Evolutionary conservation across 2,888 invertebrate genomes (phyloP).

Genomic region (Koerneria pararmatus): DNA sequence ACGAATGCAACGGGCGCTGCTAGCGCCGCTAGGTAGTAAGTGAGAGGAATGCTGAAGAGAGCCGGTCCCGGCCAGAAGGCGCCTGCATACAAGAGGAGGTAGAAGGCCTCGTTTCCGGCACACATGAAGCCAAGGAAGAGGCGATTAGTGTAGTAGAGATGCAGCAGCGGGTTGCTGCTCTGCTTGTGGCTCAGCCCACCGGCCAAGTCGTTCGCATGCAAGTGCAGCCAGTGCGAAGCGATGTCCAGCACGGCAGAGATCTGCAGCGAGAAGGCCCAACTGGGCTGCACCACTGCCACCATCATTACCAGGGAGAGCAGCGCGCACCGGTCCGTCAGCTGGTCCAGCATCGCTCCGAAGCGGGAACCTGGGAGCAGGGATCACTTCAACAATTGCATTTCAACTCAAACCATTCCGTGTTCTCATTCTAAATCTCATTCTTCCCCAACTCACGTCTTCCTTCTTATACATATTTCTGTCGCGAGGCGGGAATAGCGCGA

Average conservation of each 20-base stretch:
- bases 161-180: conserved; percentile 82
- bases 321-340: conserved; percentile 86
- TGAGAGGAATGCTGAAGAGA: conserved; percentile 43
- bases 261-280: conserved; percentile 74
- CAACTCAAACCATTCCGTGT: background rate
- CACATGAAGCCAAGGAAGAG: conserved; percentile 90
- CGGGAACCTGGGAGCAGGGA: conserved; percentile 38
- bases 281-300: conserved; percentile 86
- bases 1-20: conserved; percentile 81
- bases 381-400: background rate
- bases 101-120: conserved; percentile 92
- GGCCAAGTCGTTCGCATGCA: conserved; percentile 68
- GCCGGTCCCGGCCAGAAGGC: conserved; percentile 78
- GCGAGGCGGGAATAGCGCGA: background rate
- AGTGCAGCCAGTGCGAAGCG: conserved; percentile 94
- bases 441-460: too few species aligned
- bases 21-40: conserved; percentile 61
- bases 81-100: conserved; percentile 82
- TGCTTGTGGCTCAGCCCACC: conserved; percentile 38
- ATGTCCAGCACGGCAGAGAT: conserved; percentile 89
- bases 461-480: too few species aligned
- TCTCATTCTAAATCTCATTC: too few species aligned
- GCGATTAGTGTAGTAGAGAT: conserved; percentile 78
- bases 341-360: conserved; percentile 60
- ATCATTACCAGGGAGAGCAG: conserved; percentile 88